Percentiles rank a stretch among this genome's conserved stretches.
Evolutionary conservation across 2,888 invertebrate genomes (phyloP).

Genomic region (Julus scanicus): DNA sequence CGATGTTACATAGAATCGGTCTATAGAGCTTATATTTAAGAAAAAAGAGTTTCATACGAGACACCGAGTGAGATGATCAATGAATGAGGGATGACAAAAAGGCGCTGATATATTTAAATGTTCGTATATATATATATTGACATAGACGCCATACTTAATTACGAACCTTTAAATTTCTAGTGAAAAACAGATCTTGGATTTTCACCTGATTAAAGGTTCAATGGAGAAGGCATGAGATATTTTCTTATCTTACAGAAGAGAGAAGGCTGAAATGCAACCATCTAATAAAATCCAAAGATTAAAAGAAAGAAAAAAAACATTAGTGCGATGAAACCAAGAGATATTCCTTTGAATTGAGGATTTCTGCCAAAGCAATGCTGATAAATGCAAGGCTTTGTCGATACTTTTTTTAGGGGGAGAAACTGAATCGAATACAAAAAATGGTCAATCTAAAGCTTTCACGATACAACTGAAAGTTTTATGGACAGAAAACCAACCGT

Average conservation of each 20-base stretch:
- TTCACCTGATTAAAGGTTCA: slow-evolving; percentile 23
- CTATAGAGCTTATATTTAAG: slow-evolving; percentile 3
- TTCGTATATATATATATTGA: slow-evolving; percentile 41
- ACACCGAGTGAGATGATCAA: background rate
- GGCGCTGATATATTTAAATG: slow-evolving; percentile 43
- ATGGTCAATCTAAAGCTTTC: background rate
- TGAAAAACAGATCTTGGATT: background rate
- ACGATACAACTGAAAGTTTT: background rate
- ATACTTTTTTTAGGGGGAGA: background rate
- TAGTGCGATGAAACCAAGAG: background rate
- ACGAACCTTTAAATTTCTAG: slow-evolving; percentile 18
- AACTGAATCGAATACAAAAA: background rate
- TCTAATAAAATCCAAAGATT: background rate
- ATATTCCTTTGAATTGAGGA: background rate
- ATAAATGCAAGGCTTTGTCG: slow-evolving; percentile 27
- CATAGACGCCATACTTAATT: slow-evolving; percentile 44
- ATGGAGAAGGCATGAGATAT: slow-evolving; percentile 34
- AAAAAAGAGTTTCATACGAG: background rate
- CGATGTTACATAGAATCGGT: background rate
- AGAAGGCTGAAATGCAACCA: background rate
- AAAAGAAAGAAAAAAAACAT: background rate
- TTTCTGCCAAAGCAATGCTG: slow-evolving; percentile 26
- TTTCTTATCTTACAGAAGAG: background rate
- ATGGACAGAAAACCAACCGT: background rate
- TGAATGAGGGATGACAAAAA: slow-evolving; percentile 6